Conservation (phyloP, 2,888 invertebrate species). For the Stenolophus ochropezus region DNA sequence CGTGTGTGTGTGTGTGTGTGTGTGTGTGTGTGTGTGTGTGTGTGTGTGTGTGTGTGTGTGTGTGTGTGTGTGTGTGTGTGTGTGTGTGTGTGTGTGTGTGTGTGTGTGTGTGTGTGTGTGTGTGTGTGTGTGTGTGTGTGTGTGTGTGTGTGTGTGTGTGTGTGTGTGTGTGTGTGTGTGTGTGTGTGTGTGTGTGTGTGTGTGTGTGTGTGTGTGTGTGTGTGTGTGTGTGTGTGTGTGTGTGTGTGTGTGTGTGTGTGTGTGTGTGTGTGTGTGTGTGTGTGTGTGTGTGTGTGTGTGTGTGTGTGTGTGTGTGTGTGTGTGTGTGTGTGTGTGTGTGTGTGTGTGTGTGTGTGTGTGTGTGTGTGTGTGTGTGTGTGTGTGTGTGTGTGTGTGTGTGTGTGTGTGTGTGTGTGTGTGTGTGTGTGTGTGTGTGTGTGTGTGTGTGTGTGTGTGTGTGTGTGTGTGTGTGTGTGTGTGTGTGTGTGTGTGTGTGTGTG, state of each 20-base stretch:
- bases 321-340: background rate
- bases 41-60: conserved; percentile 1
- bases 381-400: background rate
- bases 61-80: conserved; percentile 2
- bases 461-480: background rate
- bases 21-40: conserved; percentile 1
- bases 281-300: background rate
- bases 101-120: background rate
- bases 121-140: background rate
- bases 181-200: background rate
- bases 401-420: background rate
- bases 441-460: background rate
- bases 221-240: background rate
- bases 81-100: background rate
- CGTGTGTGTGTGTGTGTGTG: background rate
- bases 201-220: background rate
- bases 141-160: background rate
- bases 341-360: background rate
- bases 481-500: background rate
- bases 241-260: background rate
- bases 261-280: background rate
- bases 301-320: background rate
- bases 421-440: background rate
- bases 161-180: background rate
- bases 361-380: background rate